Evolutionary conservation across 2,113 vertebrate genomes (phyloP).

Genomic region (Sapayoa aenigma): DNA sequence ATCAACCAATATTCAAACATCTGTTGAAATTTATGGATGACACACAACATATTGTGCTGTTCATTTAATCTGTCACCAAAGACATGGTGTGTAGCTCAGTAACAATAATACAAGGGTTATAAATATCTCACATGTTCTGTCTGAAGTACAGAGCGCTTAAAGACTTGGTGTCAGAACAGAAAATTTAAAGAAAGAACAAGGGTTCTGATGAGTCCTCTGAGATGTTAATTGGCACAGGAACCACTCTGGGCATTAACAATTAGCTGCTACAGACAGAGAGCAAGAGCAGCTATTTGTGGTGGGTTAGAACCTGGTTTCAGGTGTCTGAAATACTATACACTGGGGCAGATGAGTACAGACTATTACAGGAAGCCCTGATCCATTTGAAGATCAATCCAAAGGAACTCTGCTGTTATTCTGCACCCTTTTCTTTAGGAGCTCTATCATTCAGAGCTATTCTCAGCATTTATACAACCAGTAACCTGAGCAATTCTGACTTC

Average conservation of each 20-base stretch:
- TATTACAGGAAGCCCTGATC: constrained; percentile 37
- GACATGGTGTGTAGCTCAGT: constrained; percentile 16
- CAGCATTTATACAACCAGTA: constrained; percentile 3
- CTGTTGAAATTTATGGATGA: constrained; percentile 61
- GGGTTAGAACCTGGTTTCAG: neutral
- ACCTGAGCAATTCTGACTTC: constrained; percentile 34
- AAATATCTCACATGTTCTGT: neutral
- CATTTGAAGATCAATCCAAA: neutral
- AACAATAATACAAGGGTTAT: constrained; percentile 29
- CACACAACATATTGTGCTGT: constrained; percentile 50
- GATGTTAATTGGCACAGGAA: neutral
- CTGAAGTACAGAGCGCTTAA: neutral
- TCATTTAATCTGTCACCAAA: constrained; percentile 50
- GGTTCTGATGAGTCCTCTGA: neutral
- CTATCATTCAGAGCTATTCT: neutral
- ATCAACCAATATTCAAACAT: constrained; percentile 69
- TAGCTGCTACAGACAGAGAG: constrained; percentile 20
- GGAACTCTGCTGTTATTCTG: constrained; percentile 39
- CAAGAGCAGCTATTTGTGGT: neutral
- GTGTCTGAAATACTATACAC: constrained; percentile 29
- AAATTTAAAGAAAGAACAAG: constrained; percentile 26
- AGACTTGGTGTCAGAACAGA: neutral
- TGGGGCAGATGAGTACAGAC: neutral
- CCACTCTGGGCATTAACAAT: neutral
- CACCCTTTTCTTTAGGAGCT: constrained; percentile 2